Conservation (phyloP, 92 coral and sea anemone genomes). For the Epizoanthus illoricatus region DNA sequence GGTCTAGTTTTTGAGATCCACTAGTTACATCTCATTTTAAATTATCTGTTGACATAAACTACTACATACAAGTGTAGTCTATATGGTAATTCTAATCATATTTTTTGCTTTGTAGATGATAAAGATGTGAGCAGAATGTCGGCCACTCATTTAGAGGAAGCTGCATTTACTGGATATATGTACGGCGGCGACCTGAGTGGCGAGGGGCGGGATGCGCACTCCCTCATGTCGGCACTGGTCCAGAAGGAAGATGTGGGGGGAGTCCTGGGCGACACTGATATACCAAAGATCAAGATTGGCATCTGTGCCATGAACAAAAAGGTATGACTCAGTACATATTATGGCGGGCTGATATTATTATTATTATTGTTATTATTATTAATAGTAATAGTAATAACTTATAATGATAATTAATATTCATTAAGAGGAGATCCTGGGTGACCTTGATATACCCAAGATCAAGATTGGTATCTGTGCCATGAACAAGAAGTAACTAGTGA, state of each 20-base stretch:
- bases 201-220: background rate
- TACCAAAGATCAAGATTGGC: constrained; percentile 91
- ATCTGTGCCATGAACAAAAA: constrained; percentile 98
- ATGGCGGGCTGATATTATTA: too few relatives aligned
- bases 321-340: constrained; percentile 39
- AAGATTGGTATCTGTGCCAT: constrained; percentile 96
- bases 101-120: background rate
- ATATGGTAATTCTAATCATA: too few relatives aligned
- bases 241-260: constrained; percentile 41
- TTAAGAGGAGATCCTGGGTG: constrained; percentile 30
- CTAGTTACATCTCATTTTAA: too few relatives aligned
- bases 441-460: constrained; percentile 74
- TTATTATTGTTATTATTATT: too few relatives aligned
- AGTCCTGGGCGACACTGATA: constrained; percentile 34
- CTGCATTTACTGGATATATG: background rate
- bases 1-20: too few relatives aligned
- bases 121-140: background rate
- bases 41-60: too few relatives aligned
- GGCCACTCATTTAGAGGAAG: constrained; percentile 20
- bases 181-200: background rate
- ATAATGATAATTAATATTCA: too few relatives aligned
- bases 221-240: background rate
- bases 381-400: too few relatives aligned
- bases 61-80: too few relatives aligned
- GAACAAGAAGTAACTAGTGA: constrained; percentile 73